These are phyloP conservation scores for Tylochromis polylepis DNA, from an alignment of 2,113 vertebrate species.

Conservation along the genomic window DNA sequence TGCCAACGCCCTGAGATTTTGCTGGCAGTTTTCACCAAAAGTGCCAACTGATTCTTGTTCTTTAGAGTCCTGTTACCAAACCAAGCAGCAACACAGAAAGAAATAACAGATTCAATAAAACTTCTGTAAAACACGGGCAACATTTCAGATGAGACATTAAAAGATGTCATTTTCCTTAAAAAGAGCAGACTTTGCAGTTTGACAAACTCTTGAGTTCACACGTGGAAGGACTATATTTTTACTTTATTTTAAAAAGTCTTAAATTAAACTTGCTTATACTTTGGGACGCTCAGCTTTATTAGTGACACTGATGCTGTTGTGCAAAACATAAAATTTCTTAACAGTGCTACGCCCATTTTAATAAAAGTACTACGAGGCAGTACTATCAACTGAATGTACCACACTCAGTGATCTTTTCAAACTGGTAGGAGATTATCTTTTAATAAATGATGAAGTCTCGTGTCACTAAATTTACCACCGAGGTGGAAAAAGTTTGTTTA, in stretches of 20 bases:
- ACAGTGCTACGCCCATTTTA: background rate
- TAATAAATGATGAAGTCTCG: background rate
- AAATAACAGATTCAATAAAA: too few relatives aligned
- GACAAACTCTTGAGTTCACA: background rate
- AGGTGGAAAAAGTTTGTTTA: background rate
- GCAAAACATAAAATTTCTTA: background rate
- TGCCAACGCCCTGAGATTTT: too few relatives aligned
- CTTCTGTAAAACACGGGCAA: too few relatives aligned
- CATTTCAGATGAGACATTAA: too few relatives aligned
- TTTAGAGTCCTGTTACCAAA: too few relatives aligned
- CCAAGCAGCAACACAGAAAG: too few relatives aligned
- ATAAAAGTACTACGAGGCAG: background rate
- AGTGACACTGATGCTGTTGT: fast-evolving
- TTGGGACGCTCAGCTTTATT: fast-evolving
- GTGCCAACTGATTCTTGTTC: too few relatives aligned
- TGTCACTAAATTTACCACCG: background rate
- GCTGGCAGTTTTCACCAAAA: too few relatives aligned
- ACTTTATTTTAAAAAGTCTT: background rate
- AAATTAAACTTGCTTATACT: background rate
- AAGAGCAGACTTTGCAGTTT: too few relatives aligned
- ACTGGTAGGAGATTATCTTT: background rate
- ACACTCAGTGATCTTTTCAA: background rate
- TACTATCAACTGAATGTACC: background rate
- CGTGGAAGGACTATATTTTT: background rate
- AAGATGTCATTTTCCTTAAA: too few relatives aligned